phyloP scores from a whole-genome alignment of 2,113 vertebrate genomes.

The Entomyzon cyanotis region DNA sequence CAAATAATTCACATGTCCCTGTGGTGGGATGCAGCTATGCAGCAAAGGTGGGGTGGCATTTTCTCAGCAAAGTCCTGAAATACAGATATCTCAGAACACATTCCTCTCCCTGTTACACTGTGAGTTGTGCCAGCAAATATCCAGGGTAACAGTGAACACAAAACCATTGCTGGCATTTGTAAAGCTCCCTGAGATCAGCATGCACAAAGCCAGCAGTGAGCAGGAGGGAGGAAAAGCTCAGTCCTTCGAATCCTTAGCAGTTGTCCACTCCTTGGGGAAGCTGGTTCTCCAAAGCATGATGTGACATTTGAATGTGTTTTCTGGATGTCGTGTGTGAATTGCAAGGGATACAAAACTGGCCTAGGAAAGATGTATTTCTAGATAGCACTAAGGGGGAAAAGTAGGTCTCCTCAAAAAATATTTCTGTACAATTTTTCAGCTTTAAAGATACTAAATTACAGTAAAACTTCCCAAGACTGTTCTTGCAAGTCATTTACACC shows the following conservation, averaged over 20 bases:
- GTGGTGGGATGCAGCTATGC: background rate
- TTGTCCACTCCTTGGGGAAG: background rate
- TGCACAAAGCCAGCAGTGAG: background rate
- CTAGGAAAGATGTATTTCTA: background rate
- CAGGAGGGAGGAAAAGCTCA: background rate
- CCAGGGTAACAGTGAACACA: rapidly evolving
- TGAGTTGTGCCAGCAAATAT: background rate
- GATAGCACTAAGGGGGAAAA: background rate
- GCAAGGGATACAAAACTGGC: background rate
- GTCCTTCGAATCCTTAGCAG: background rate
- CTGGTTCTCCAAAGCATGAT: background rate
- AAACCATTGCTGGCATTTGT: background rate
- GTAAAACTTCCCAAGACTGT: background rate
- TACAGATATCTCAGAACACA: background rate
- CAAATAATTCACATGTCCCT: background rate
- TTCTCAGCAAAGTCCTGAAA: background rate
- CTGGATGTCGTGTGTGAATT: background rate
- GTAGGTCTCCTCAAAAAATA: background rate
- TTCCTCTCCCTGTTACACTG: background rate
- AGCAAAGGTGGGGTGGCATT: background rate
- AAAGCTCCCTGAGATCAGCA: background rate
- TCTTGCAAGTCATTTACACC: background rate
- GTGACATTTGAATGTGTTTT: background rate
- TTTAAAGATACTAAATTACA: background rate
- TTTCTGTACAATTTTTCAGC: background rate